Percentiles rank a stretch among this genome's conserved stretches.
Evolutionary conservation across 2,888 invertebrate species (phyloP).

Genomic region (Ornithoptera priamus): DNA sequence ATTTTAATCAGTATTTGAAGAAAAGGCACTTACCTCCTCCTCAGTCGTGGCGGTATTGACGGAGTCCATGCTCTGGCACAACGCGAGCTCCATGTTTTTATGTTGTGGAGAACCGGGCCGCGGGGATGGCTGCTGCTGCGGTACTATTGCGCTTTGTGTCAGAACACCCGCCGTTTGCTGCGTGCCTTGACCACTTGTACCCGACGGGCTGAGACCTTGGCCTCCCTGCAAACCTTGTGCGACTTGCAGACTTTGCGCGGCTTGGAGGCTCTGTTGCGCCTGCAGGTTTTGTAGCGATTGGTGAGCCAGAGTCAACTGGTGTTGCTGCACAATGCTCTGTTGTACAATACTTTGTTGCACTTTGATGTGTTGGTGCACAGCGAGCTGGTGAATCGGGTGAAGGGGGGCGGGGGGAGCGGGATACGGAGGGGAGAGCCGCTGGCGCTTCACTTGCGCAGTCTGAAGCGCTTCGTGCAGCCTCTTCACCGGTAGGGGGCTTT

Average conservation of each 20-base stretch:
- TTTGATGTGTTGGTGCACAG: slow-evolving; percentile 74
- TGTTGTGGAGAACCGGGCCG: slow-evolving; percentile 67
- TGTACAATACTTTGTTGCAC: slow-evolving; percentile 75
- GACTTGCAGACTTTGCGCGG: slow-evolving; percentile 46
- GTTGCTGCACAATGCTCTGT: slow-evolving; percentile 75
- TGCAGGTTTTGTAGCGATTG: slow-evolving; percentile 71
- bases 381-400: slow-evolving; percentile 72
- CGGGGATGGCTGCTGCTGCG: slow-evolving; percentile 73
- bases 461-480: slow-evolving; percentile 82
- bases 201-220: slow-evolving; percentile 53
- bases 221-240: slow-evolving; percentile 56
- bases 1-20: background rate
- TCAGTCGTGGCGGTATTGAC: slow-evolving; percentile 97
- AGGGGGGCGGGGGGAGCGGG: slow-evolving; percentile 73
- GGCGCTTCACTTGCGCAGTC: slow-evolving; percentile 81
- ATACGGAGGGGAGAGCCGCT: slow-evolving; percentile 81
- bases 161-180: slow-evolving; percentile 56
- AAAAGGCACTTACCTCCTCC: slow-evolving; percentile 91
- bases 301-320: slow-evolving; percentile 73
- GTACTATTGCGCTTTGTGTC: slow-evolving; percentile 68
- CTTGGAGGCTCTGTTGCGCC: slow-evolving; percentile 59
- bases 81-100: slow-evolving; percentile 83
- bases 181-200: slow-evolving; percentile 59
- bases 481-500: slow-evolving; percentile 79
- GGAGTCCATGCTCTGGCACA: slow-evolving; percentile 98